Base-by-base conservation (phyloP, 2,888 invertebrate species). In the Ypsolopha scabrella region DNA sequence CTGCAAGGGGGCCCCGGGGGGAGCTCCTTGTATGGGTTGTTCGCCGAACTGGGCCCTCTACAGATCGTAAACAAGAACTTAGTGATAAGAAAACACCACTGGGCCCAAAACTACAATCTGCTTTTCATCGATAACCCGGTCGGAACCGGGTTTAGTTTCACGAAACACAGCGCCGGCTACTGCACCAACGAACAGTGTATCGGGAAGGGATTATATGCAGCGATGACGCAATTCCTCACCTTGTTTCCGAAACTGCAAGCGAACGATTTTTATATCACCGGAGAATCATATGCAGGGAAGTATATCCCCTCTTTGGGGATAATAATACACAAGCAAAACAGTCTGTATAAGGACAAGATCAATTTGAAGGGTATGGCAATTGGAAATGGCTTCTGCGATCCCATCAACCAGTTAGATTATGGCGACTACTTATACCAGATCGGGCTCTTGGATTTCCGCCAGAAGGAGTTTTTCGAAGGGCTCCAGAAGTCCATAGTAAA, bases 101-200 rank as follows among this genome's bases (percentile, higher is more conserved):
- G 91, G 91, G 88, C 88, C 33, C 62, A 83, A 6, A 79, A 88
- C 24, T 81, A 88, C 60, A 88, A 90, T 56, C 66, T 91, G 46
- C 74, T 91, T 39, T 92, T 88, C 64, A 88, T 91, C 53, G 91
- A 91, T 59, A 91, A 90, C 57, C 91, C 92, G 3, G 91, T 90
- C 0, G 90, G 90, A 1, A 75, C 82, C 43, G 91, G 91, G 0
- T 92, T 90, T 62, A 91, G 91, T 64, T 91, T 89, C 62, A 90
- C 91, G 1, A 67, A 85, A 0, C 62, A 72, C 47, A 72, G 86
- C 0, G 62, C 72, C 46, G 89, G 88, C 36, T 91, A 89, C 65
- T 89, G 89, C 34, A 72, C 61, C 1, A 75, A 88, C 63, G 87
- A 91, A 64, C 70, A 66, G 0, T 88, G 88, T 60, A 81, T 91